phyloP scores from a whole-genome alignment of 2,888 invertebrate species.

The Nezara viridula region DNA sequence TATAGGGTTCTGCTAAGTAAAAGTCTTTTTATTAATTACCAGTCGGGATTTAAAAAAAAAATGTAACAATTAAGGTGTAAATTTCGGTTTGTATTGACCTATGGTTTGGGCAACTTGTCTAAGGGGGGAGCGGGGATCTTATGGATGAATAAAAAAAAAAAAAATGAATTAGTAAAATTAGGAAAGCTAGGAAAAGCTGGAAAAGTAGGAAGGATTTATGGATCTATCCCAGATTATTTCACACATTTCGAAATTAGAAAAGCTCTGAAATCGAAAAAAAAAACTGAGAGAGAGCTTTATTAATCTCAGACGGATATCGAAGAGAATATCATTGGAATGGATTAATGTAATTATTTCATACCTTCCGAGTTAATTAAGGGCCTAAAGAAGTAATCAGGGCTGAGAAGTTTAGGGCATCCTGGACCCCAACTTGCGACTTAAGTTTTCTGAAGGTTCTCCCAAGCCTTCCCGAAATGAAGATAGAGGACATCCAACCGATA shows the following conservation, averaged over 20 bases:
- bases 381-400: slow-evolving; percentile 5
- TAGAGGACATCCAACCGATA: background rate
- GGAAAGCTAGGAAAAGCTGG: too few relatives aligned
- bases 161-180: too few relatives aligned
- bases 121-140: too few relatives aligned
- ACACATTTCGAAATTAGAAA: background rate
- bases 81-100: too few relatives aligned
- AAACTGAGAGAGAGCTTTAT: background rate
- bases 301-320: background rate
- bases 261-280: background rate
- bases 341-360: slow-evolving; percentile 15
- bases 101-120: too few relatives aligned
- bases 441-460: background rate
- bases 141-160: too few relatives aligned
- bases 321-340: background rate
- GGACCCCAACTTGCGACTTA: background rate
- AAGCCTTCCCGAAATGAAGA: background rate
- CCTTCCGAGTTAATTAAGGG: background rate
- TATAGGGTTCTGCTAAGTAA: too few relatives aligned
- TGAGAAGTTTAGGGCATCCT: background rate
- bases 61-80: too few relatives aligned
- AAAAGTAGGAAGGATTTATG: too few relatives aligned
- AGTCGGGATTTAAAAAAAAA: too few relatives aligned
- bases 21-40: too few relatives aligned
- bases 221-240: too few relatives aligned